These are phyloP conservation scores for Drosophila mercatorum DNA, from an alignment of 2,888 invertebrate species.

Conservation along the genomic window DNA sequence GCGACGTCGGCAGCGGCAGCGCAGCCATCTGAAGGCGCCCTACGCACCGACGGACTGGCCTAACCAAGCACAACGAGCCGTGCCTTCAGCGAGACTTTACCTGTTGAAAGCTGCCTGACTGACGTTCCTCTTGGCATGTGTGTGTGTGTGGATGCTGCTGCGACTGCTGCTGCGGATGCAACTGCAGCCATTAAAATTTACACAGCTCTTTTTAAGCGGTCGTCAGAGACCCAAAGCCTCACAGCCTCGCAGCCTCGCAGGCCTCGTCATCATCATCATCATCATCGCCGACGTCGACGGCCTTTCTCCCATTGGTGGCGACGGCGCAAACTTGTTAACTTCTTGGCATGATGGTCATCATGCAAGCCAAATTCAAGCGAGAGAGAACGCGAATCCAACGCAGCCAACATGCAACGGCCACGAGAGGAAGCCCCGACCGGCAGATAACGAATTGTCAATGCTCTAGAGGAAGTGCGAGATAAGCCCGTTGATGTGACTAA, in stretches of 20 bases:
- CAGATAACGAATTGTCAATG: constrained; percentile 41
- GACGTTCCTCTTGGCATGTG: constrained; percentile 38
- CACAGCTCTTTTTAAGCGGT: constrained; percentile 68
- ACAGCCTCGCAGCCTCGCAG: constrained; percentile 38
- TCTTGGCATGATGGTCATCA: constrained; percentile 78
- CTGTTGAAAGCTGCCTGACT: constrained; percentile 57
- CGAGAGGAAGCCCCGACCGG: not conserved
- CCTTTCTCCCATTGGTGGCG: constrained; percentile 77
- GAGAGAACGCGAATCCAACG: constrained; percentile 47
- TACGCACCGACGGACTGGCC: constrained; percentile 41
- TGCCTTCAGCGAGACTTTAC: constrained; percentile 23
- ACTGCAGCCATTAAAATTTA: constrained; percentile 77
- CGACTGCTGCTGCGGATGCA: constrained; percentile 52
- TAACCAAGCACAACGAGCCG: constrained; percentile 33
- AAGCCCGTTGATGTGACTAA: no score
- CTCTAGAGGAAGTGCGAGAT: constrained; percentile 26
- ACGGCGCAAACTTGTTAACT: constrained; percentile 78
- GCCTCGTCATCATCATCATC: constrained; percentile 49
- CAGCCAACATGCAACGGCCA: constrained; percentile 56
- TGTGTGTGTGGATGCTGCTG: constrained; percentile 31
- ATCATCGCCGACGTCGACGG: constrained; percentile 53
- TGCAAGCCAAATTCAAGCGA: constrained; percentile 64
- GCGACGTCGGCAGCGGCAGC: constrained; percentile 44
- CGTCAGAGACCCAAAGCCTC: constrained; percentile 38
- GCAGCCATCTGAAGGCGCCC: constrained; percentile 47